Percentiles rank a stretch among this genome's conserved stretches.
Conservation (phyloP, 2,797 vertebrate genomes). For the Fratercula arctica region DNA sequence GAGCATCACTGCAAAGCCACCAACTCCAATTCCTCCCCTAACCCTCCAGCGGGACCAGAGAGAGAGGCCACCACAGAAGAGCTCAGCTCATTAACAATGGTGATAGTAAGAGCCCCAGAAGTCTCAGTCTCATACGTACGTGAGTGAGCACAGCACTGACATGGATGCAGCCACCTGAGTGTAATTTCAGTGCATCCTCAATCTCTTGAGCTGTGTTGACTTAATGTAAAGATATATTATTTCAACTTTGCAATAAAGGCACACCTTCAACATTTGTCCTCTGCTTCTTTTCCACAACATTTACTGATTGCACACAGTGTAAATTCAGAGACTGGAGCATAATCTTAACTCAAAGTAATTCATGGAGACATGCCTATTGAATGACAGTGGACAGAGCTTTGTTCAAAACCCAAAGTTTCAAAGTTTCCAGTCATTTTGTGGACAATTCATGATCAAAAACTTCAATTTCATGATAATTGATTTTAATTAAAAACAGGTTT, state of each 20-base stretch:
- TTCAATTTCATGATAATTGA: slow-evolving; percentile 28
- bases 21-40: neutral
- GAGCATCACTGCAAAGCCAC: neutral
- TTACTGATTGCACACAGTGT: neutral
- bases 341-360: slow-evolving; percentile 27
- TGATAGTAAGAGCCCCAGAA: neutral
- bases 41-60: neutral
- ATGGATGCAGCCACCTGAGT: neutral
- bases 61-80: neutral
- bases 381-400: neutral
- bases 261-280: neutral
- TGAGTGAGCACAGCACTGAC: neutral
- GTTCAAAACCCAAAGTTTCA: neutral
- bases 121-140: neutral
- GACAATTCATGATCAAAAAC: slow-evolving; percentile 29
- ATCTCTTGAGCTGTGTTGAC: neutral
- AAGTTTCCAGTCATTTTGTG: slow-evolving; percentile 3
- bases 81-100: neutral
- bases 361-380: neutral
- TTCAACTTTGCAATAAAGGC: neutral
- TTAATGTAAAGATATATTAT: neutral
- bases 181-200: neutral
- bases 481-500: slow-evolving; percentile 52
- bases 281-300: neutral
- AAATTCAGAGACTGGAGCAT: neutral